A percentile compares a stretch with the other conserved stretches of the same genome.
Conservation (phyloP, 2,113 vertebrate genomes). For the Indicator maculatus region DNA sequence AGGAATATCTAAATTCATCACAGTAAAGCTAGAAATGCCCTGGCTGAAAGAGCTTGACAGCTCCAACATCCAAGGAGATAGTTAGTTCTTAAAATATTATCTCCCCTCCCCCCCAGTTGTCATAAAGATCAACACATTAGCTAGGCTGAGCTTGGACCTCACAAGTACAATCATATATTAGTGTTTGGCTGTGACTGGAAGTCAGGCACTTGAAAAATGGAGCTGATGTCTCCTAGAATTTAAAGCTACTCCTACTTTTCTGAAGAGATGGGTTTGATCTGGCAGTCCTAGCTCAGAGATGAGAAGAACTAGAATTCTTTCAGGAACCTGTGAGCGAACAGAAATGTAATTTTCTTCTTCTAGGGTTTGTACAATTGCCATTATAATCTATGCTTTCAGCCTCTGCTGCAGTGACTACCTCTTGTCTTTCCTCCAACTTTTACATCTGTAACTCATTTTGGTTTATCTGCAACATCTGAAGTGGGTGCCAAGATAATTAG, state of each 20-base stretch:
- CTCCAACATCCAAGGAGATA: not conserved
- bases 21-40: not conserved
- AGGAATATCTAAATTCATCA: not conserved
- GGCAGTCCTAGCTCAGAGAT: not conserved
- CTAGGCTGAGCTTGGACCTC: not conserved
- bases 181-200: not conserved
- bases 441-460: not conserved
- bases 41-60: not conserved
- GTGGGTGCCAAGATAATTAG: conserved; percentile 6
- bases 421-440: not conserved
- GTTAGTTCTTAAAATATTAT: not conserved
- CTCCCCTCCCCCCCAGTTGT: not conserved
- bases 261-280: not conserved
- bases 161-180: not conserved
- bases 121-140: fast-evolving
- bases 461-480: not conserved
- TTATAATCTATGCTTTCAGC: not conserved
- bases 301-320: not conserved
- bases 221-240: not conserved
- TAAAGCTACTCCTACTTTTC: not conserved
- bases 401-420: not conserved
- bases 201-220: not conserved
- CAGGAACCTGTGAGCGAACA: not conserved
- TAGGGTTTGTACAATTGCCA: not conserved
- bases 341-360: not conserved